A percentile compares a stretch with the other conserved stretches of the same genome.
phyloP scores from a whole-genome alignment of 2,113 vertebrate species.

The Dasyprocta punctata region DNA sequence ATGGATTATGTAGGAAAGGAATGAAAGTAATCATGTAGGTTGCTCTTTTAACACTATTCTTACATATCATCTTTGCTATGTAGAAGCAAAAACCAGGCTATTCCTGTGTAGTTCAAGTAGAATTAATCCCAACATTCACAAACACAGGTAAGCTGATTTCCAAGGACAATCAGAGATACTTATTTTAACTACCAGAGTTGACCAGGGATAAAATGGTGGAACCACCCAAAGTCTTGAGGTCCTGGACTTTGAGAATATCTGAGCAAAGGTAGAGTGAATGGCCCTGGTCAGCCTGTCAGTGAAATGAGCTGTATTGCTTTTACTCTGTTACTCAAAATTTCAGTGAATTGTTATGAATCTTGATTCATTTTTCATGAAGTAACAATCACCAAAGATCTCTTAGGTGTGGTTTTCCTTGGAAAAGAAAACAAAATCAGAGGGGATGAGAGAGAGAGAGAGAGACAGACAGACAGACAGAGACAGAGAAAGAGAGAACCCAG shows the following conservation, averaged over 20 bases:
- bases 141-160: not conserved
- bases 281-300: not conserved
- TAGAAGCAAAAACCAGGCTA: not conserved
- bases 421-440: not conserved
- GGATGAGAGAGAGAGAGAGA: too few species aligned
- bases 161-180: not conserved
- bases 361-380: conserved; percentile 15
- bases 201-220: not conserved
- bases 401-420: not conserved
- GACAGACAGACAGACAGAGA: too few species aligned
- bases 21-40: not conserved
- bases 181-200: not conserved
- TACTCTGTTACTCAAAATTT: not conserved
- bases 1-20: not conserved
- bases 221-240: not conserved
- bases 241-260: not conserved
- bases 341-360: not conserved
- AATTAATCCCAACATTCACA: not conserved
- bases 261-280: not conserved
- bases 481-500: not conserved
- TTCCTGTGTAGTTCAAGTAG: not conserved
- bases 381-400: not conserved
- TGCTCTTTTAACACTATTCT: not conserved
- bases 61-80: not conserved
- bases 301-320: not conserved